phyloP scores from a whole-genome alignment of 1,140 invertebrate genomes.

The Sinella curviseta region DNA sequence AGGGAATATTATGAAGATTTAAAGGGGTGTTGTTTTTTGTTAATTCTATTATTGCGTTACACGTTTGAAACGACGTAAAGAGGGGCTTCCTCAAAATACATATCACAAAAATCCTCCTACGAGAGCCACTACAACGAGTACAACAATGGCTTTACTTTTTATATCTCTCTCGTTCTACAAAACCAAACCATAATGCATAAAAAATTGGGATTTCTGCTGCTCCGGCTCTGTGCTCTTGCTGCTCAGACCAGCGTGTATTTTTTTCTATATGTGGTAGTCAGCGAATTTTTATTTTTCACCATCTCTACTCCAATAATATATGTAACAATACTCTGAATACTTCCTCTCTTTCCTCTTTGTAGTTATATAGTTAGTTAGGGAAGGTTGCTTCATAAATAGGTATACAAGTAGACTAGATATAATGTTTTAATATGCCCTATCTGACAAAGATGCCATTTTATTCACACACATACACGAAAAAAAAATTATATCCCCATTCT shows the following conservation, averaged over 20 bases:
- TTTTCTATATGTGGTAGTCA: background rate
- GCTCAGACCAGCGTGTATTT: background rate
- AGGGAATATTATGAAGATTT: too few species aligned
- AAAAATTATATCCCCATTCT: background rate
- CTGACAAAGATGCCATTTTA: background rate
- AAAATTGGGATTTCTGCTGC: background rate
- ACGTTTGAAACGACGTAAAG: too few species aligned
- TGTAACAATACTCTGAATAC: too few species aligned
- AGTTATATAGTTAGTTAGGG: background rate
- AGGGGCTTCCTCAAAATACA: too few species aligned
- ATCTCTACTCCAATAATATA: background rate
- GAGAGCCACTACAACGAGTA: too few species aligned
- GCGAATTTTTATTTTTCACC: background rate
- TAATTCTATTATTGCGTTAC: too few species aligned
- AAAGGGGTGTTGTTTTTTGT: too few species aligned
- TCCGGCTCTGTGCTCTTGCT: background rate
- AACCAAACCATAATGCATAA: constrained; percentile 9
- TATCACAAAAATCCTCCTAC: too few species aligned
- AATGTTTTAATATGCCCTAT: background rate
- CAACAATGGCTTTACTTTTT: background rate
- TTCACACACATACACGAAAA: background rate
- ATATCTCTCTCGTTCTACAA: background rate
- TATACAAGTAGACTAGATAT: background rate
- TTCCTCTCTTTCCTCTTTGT: background rate
- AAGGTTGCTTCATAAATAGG: background rate